These are phyloP conservation scores for Colletes gigas DNA, from an alignment of 1,140 invertebrate species.

Conservation along the genomic window DNA sequence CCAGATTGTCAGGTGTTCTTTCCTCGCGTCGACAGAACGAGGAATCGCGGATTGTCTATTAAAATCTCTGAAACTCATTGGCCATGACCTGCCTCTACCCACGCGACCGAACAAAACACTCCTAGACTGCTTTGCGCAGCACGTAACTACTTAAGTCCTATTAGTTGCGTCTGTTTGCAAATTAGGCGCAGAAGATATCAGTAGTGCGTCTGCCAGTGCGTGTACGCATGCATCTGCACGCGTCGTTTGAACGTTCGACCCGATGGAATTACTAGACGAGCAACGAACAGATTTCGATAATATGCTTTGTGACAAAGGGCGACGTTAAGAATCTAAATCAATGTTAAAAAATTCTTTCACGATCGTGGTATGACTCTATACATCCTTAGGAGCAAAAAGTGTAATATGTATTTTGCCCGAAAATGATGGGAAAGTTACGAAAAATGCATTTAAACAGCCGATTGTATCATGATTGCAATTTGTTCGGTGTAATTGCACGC, in stretches of 20 bases:
- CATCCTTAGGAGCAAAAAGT: no score
- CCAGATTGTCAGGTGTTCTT: not conserved
- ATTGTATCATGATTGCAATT: no score
- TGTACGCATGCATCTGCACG: not conserved
- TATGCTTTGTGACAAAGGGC: not conserved
- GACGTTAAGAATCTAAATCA: no score
- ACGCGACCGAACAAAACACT: conserved; percentile 33
- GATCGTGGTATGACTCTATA: no score
- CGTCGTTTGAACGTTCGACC: not conserved
- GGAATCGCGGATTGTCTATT: conserved; percentile 13
- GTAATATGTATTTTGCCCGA: no score
- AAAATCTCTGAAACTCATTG: conserved; percentile 43
- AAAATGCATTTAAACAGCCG: no score
- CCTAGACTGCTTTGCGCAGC: conserved; percentile 36
- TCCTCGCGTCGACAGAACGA: not conserved
- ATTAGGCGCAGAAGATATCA: conserved; percentile 37
- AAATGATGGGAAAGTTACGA: no score
- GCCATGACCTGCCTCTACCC: conserved; percentile 55
- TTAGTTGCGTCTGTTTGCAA: conserved; percentile 41
- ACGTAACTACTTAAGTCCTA: conserved; percentile 38
- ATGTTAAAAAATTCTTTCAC: no score
- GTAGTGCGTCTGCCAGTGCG: no score
- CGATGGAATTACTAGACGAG: not conserved
- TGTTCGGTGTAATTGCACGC: no score
- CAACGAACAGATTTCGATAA: not conserved